Percentiles rank a stretch among this genome's conserved stretches.
Evolutionary conservation across 1,140 invertebrate genomes (phyloP).

Genomic region (Drosophila cardini): DNA sequence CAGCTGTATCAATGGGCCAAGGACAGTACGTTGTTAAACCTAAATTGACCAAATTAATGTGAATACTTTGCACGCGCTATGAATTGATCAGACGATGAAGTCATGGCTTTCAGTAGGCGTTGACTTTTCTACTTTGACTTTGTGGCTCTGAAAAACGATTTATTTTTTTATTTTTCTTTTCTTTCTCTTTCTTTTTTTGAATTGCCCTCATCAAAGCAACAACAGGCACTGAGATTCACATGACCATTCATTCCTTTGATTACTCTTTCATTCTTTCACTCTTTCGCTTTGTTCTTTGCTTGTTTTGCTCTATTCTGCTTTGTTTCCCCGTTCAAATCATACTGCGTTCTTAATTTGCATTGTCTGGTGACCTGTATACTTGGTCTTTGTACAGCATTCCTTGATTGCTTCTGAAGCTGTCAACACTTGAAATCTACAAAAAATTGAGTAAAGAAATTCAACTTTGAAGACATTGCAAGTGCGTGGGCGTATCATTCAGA

Average conservation of each 20-base stretch:
- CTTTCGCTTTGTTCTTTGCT: slow-evolving; percentile 15
- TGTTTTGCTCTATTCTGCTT: background rate
- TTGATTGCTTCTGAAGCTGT: slow-evolving; percentile 17
- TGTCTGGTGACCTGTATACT: slow-evolving; percentile 18
- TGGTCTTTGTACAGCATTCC: slow-evolving; percentile 6
- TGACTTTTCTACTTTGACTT: slow-evolving; percentile 47
- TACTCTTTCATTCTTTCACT: slow-evolving; percentile 25
- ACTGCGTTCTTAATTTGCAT: slow-evolving; percentile 49
- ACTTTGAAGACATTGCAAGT: background rate
- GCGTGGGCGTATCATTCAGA: slow-evolving; percentile 21
- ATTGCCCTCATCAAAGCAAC: slow-evolving; percentile 79
- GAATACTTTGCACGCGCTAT: slow-evolving; percentile 64
- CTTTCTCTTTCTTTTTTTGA: slow-evolving; percentile 44
- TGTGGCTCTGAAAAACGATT: slow-evolving; percentile 16
- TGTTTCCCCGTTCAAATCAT: slow-evolving; percentile 19
- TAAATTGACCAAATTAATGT: slow-evolving; percentile 81
- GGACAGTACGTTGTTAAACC: slow-evolving; percentile 49
- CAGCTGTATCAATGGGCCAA: slow-evolving; percentile 11
- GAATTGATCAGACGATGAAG: slow-evolving; percentile 2
- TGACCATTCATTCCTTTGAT: slow-evolving; percentile 46
- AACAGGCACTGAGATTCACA: slow-evolving; percentile 63
- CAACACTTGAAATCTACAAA: slow-evolving; percentile 29
- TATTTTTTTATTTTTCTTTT: background rate
- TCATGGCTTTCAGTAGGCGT: background rate
- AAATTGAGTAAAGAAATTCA: slow-evolving; percentile 4